Conservation (phyloP, 2,888 invertebrate genomes). For the Plagodis pulveraria region DNA sequence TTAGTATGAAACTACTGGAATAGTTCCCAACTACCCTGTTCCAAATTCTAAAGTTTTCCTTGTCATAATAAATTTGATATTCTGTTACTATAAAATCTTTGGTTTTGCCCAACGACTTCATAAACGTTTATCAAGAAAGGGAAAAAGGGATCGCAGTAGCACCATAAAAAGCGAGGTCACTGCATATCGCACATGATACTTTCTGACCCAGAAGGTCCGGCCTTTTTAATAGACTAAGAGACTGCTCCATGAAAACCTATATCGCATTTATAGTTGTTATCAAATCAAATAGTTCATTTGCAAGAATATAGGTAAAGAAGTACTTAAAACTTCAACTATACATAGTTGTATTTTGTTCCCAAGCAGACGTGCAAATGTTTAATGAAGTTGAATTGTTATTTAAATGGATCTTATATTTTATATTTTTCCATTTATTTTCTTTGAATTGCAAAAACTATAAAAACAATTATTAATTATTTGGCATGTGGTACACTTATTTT, state of each 20-base stretch:
- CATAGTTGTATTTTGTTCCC: too few species aligned
- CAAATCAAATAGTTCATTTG: too few species aligned
- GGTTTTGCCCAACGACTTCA: constrained; percentile 19
- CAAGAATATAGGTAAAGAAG: too few species aligned
- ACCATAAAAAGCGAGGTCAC: constrained; percentile 37
- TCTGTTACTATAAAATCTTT: constrained; percentile 12
- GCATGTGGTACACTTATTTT: too few species aligned
- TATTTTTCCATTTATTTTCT: too few species aligned
- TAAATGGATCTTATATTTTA: too few species aligned
- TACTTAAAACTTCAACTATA: too few species aligned
- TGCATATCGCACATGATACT: constrained; percentile 32
- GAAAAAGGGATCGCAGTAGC: constrained; percentile 21
- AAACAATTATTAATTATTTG: too few species aligned
- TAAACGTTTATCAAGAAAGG: constrained; percentile 25
- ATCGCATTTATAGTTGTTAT: too few species aligned
- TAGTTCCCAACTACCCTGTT: constrained; percentile 14
- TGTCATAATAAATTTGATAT: neutral
- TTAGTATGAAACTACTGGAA: constrained; percentile 11
- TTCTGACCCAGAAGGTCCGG: constrained; percentile 28
- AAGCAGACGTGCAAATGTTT: too few species aligned
- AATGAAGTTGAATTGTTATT: too few species aligned
- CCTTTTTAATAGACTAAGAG: constrained; percentile 16
- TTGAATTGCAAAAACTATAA: too few species aligned
- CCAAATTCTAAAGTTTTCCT: neutral
- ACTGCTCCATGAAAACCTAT: constrained; percentile 1